These are phyloP conservation scores for Anthophora plumipes DNA, from an alignment of 2,888 invertebrate genomes.

Conservation along the genomic window DNA sequence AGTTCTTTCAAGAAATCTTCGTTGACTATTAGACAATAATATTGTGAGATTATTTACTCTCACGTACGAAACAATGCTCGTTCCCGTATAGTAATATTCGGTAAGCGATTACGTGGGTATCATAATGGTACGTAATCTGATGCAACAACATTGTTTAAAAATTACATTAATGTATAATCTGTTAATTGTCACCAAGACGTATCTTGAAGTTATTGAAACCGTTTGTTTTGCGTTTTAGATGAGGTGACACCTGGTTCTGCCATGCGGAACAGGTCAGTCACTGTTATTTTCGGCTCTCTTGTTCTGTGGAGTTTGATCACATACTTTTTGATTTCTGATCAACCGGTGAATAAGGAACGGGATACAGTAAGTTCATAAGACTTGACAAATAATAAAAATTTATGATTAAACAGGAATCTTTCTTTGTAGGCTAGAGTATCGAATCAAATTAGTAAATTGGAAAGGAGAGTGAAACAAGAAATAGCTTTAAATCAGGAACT, in stretches of 20 bases:
- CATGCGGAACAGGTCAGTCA: slow-evolving; percentile 83
- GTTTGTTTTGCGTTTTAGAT: slow-evolving; percentile 64
- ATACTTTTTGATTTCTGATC: slow-evolving; percentile 86
- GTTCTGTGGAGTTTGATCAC: slow-evolving; percentile 86
- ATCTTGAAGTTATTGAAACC: too few species aligned
- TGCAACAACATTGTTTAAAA: too few species aligned
- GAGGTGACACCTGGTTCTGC: slow-evolving; percentile 80
- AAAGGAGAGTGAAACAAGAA: slow-evolving; percentile 75
- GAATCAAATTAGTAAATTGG: slow-evolving; percentile 76
- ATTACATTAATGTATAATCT: neutral
- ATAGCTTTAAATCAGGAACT: slow-evolving; percentile 77
- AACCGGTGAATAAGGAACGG: slow-evolving; percentile 83
- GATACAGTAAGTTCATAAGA: slow-evolving; percentile 70
- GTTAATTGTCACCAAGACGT: neutral
- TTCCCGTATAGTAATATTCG: slow-evolving; percentile 28
- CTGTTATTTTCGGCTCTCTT: slow-evolving; percentile 83
- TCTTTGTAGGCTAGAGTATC: slow-evolving; percentile 72
- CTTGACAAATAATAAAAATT: fast-evolving
- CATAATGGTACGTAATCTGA: slow-evolving; percentile 55
- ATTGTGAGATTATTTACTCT: neutral
- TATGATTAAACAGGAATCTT: neutral
- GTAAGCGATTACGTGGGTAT: slow-evolving; percentile 49
- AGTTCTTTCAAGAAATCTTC: neutral
- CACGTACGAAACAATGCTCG: slow-evolving; percentile 38
- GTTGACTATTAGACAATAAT: neutral